Evolutionary conservation across 2,113 vertebrate species (phyloP), one percentile per base, ranked within the genome.

Genomic region (Empidonax traillii): DNA sequence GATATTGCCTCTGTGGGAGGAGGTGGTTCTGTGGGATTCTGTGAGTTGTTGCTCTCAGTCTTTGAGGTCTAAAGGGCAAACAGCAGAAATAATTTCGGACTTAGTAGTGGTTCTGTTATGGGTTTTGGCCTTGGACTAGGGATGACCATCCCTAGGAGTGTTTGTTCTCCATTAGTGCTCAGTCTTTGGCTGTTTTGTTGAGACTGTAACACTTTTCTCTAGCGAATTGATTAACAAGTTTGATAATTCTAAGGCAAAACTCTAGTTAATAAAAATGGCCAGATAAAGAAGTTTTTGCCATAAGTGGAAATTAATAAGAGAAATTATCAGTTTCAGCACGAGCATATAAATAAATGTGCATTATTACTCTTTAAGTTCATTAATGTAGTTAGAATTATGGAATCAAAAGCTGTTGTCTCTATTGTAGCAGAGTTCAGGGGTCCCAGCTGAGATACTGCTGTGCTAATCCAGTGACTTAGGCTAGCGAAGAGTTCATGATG

Each of bases 41-140:
- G 2, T 44, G 39, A 21, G 65, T 30, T 58, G 59, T n/a, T 51
- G 61, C 53, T 73, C 20, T 91, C 9, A 9, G n/a, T 12, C 44
- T 35, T 47, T 15, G 62, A 62, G 31, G 31, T 61, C 56, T 46
- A 2, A 67, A 63, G 59, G 27, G 27, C 15, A 31, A 86, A 25
- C 16, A 65, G 20, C 2, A 15, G 53, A 76, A 86, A n/a, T 44
- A 85, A 51, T 23, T 25, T 25, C 8, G 15, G 8, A 9, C 18
- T 74, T 56, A 3, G 1, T 22, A 5, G 33, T 9, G 2, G 18
- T 51, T 67, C 18, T 55, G 6, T 15, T 65, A 4, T 0, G 20
- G 28, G 7, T 23, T 37, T 56, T 92, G 81, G 28, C 66, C 41
- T 66, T 84, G 55, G 67, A 53, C 30, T 12, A 9, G 18, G 16